Percentiles rank a stretch among this genome's conserved stretches.
These are phyloP conservation scores for Radopholus similis DNA, from an alignment of 1,140 invertebrate species.

Conservation along the genomic window DNA sequence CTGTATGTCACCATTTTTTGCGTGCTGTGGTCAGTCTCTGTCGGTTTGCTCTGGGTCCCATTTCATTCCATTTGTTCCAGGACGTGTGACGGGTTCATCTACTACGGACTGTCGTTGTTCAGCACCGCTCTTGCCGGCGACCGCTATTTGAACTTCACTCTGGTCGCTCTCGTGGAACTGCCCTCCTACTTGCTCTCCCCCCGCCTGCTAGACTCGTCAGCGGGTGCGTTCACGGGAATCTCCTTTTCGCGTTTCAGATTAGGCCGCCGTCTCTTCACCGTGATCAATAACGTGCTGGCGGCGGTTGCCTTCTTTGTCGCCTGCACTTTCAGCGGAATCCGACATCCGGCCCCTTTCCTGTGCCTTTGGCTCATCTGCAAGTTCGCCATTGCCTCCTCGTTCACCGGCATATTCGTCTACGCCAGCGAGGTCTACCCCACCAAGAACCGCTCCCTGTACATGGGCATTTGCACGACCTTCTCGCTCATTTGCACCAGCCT, in stretches of 20 bases:
- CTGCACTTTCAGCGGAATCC: slow-evolving; percentile 18
- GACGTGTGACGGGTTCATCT: slow-evolving; percentile 58
- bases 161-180: slow-evolving; percentile 58
- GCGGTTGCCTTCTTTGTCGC: slow-evolving; percentile 22
- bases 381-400: slow-evolving; percentile 40
- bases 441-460: slow-evolving; percentile 35
- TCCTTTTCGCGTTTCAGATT: slow-evolving; percentile 10
- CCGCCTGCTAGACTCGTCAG: slow-evolving; percentile 37
- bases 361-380: slow-evolving; percentile 39
- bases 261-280: slow-evolving; percentile 35
- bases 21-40: no score
- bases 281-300: slow-evolving; percentile 24
- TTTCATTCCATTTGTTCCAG: slow-evolving; percentile 17
- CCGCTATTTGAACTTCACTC: slow-evolving; percentile 60
- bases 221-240: background rate
- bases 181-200: slow-evolving; percentile 52
- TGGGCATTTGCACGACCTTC: slow-evolving; percentile 42
- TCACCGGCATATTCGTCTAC: slow-evolving; percentile 37
- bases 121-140: slow-evolving; percentile 58
- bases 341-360: slow-evolving; percentile 6
- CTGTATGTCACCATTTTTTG: no score
- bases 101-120: slow-evolving; percentile 61
- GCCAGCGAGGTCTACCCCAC: slow-evolving; percentile 42
- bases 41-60: no score
- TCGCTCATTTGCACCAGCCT: slow-evolving; percentile 18